Base-by-base conservation (phyloP, 2,888 invertebrate species). In the Sipha maydis region DNA sequence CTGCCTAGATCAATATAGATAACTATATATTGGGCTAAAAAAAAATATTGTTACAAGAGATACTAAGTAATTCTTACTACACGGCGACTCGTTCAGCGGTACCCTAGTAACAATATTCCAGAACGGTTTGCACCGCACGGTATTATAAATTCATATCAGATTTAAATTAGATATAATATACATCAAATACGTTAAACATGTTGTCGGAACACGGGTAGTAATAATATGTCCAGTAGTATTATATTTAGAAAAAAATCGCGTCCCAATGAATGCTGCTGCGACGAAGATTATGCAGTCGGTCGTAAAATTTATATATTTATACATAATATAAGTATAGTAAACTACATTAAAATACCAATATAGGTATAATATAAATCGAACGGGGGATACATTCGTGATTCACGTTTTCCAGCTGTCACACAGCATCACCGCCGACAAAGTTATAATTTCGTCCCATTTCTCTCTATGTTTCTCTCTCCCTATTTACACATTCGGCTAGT, bases 311-410 rank as follows among this genome's bases (percentile, higher is more conserved):
- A 21, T 7, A 21, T 61, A 61, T 61, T 34, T 34, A 48, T 25
- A 25, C 3, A 61, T 61, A 48, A 48, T 25, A 61, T 61, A 48
- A 11, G 48, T 2, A 48, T 48, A 48, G 14, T 14, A 61, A 61
- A 61, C 7, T 61, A 61, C 21, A 61, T 21, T 61, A 61, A 21
- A 61, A 61, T 61, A 61, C 25, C 48, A 3, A 61, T 61, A 21
- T 25, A 61, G 61, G 61, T 9, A 54, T 56, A 61, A 79, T 56
- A 56, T 79, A 61, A n/a, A n/a, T 80, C 41, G 54, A 73, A 83
- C 56, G 83, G 56, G 14, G n/a, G 21, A 38, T 41, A 28, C 41
- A 41, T 41, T 19, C 67, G 67, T 41, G 67, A 41, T 69, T 28
- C 80, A 61, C 5, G 80, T 38, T 80, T 80, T 67, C 38, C 80